Evolutionary conservation across 2,113 vertebrate genomes (phyloP), one percentile per base, ranked within the genome.

Genomic region (Agapornis roseicollis): DNA sequence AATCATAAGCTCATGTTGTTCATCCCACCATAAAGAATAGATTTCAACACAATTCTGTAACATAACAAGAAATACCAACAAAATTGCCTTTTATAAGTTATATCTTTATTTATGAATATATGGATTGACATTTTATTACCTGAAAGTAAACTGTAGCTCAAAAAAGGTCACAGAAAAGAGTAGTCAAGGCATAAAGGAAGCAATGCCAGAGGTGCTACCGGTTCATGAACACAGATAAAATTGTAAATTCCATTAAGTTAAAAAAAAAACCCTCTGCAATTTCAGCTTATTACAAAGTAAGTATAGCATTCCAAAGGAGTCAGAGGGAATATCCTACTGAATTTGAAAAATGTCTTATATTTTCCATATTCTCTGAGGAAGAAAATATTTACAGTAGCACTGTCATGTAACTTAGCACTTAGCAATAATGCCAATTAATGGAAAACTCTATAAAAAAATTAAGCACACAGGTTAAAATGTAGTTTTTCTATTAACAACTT

Each of bases 121-220:
- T 55, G 79, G 77, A 88, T 96, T 91, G 39, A 35, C 58, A 66
- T 96, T 94, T 94, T 85, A 88, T 89, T 85, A 72, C 29, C 4
- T 81, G n/a, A 82, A 87, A 80, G 68, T 85, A 83, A 89, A 87
- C 24, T 41, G 29, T 37, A 88, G 39, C 28, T 91, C 49, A 80
- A 60, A 82, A 82, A 46, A 42, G 2, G 7, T 13, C 42, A 92
- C 9, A 79, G 73, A 90, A 91, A 31, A 90, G 46, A 90, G 13
- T 81, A 92, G 46, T 41, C 37, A n/a, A 41, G 17, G 22, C 88
- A 60, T 60, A 93, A 93, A 92, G 17, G 18, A 80, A 47, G 24
- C 60, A 90, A 65, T 91, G 35, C 44, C 74, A 83, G 87, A 80
- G 23, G 7, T 65, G 31, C n/a, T 68, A 56, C 28, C 64, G 24